Evolutionary conservation across 2,113 vertebrate species (phyloP).

Genomic region (Mobula birostris): DNA sequence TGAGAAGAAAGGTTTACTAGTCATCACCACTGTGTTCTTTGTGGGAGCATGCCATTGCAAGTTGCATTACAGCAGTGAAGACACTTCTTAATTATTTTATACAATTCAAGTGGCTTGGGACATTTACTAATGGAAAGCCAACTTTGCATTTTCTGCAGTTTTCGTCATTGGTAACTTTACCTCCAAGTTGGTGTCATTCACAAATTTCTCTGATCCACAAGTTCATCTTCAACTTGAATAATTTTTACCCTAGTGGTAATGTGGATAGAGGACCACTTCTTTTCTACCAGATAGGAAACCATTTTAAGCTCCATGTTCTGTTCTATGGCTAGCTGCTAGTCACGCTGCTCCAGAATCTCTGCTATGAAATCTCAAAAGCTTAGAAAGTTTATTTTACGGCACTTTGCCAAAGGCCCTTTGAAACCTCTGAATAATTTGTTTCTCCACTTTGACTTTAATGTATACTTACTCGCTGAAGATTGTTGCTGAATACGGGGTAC

Average conservation of each 20-base stretch:
- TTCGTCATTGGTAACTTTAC: neutral
- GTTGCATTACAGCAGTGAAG: too few relatives aligned
- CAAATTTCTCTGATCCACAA: neutral
- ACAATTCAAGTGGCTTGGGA: too few relatives aligned
- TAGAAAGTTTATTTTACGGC: neutral
- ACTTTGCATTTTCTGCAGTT: neutral
- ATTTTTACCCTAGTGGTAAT: neutral
- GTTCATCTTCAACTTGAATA: neutral
- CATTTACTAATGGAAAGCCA: neutral
- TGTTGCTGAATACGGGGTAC: slow-evolving; percentile 85
- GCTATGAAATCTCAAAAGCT: neutral
- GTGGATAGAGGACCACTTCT: neutral
- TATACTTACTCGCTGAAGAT: slow-evolving; percentile 81
- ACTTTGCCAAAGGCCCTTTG: neutral
- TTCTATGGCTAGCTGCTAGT: neutral
- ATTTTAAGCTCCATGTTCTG: neutral
- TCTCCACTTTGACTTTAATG: neutral
- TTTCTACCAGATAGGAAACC: neutral
- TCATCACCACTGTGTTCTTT: too few relatives aligned
- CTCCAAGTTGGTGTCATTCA: neutral
- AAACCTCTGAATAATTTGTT: neutral
- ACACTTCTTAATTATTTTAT: too few relatives aligned
- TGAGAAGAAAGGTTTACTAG: too few relatives aligned
- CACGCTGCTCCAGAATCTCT: neutral
- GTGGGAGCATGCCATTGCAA: too few relatives aligned